Percentiles rank a stretch among this genome's conserved stretches.
Conservation (phyloP, 2,888 invertebrate genomes). For the Myathropa florea region DNA sequence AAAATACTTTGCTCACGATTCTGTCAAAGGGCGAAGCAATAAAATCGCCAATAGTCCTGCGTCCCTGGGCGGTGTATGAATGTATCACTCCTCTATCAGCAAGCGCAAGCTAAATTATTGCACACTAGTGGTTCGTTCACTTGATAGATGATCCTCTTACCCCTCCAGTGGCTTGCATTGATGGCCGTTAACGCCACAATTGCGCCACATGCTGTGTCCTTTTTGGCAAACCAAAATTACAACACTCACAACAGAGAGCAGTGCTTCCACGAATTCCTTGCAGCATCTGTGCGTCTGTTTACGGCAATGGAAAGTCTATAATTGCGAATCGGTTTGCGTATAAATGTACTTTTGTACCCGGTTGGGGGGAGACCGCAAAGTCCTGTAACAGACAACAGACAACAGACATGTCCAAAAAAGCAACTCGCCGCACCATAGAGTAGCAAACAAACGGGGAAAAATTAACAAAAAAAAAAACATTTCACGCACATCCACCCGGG, state of each 20-base stretch:
- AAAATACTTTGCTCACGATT: conserved; percentile 41
- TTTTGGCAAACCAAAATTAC: conserved; percentile 61
- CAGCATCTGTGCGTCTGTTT: neutral
- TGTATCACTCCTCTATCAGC: conserved; percentile 3
- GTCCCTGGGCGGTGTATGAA: neutral
- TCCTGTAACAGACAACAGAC: conserved; percentile 64
- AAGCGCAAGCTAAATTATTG: conserved; percentile 54
- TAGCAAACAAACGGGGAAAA: neutral
- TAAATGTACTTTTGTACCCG: conserved; percentile 53
- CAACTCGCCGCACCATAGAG: neutral
- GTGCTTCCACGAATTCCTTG: neutral
- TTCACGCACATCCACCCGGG: conserved; percentile 58
- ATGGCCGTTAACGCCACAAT: conserved; percentile 52
- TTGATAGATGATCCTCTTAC: conserved; percentile 55
- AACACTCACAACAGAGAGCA: conserved; percentile 23
- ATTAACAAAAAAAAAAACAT: conserved; percentile 38
- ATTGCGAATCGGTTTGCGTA: conserved; percentile 63
- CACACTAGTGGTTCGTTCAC: conserved; percentile 53
- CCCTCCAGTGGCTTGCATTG: neutral
- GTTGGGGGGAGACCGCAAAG: conserved; percentile 39
- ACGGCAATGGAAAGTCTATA: conserved; percentile 53
- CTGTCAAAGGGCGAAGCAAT: conserved; percentile 64
- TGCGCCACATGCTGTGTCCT: conserved; percentile 52
- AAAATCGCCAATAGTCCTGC: conserved; percentile 41
- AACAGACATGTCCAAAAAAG: conserved; percentile 49